phyloP scores from a whole-genome alignment of 2,888 invertebrate genomes.

The Notocelia uddmanniana region DNA sequence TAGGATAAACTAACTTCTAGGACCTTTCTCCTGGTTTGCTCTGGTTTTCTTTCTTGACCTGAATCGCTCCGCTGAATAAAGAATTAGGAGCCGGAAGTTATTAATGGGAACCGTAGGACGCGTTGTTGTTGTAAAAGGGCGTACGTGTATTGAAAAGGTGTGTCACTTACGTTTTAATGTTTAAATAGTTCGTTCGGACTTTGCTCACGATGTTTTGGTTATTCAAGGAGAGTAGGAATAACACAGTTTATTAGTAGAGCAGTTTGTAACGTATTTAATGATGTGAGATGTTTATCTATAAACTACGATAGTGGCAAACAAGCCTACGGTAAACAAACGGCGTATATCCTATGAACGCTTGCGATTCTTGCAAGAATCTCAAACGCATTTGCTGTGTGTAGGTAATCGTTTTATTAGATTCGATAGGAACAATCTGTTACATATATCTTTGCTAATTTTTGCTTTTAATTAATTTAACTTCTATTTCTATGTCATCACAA shows the following conservation, averaged over 20 bases:
- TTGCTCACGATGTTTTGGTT: slow-evolving; percentile 9
- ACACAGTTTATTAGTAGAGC: neutral
- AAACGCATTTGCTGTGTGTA: too few relatives aligned
- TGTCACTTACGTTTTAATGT: neutral
- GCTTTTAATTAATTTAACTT: too few relatives aligned
- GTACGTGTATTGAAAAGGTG: neutral
- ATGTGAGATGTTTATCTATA: neutral
- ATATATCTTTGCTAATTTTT: too few relatives aligned
- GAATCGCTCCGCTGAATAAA: slow-evolving; percentile 14
- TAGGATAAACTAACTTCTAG: neutral
- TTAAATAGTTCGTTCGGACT: neutral
- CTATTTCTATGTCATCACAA: too few relatives aligned
- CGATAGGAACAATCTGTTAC: too few relatives aligned
- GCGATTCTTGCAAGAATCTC: too few relatives aligned
- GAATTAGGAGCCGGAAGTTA: slow-evolving; percentile 13
- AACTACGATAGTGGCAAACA: too few relatives aligned
- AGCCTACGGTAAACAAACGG: too few relatives aligned
- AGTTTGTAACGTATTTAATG: slow-evolving; percentile 3
- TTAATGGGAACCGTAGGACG: neutral
- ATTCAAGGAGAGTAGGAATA: slow-evolving; percentile 19
- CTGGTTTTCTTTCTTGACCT: slow-evolving; percentile 9
- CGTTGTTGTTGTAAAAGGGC: neutral
- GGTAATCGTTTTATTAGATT: too few relatives aligned
- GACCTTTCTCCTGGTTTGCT: neutral
- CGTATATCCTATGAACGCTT: too few relatives aligned